Base-by-base conservation (phyloP, 1,140 invertebrate species). In the Lamellibrachia luymesi region DNA sequence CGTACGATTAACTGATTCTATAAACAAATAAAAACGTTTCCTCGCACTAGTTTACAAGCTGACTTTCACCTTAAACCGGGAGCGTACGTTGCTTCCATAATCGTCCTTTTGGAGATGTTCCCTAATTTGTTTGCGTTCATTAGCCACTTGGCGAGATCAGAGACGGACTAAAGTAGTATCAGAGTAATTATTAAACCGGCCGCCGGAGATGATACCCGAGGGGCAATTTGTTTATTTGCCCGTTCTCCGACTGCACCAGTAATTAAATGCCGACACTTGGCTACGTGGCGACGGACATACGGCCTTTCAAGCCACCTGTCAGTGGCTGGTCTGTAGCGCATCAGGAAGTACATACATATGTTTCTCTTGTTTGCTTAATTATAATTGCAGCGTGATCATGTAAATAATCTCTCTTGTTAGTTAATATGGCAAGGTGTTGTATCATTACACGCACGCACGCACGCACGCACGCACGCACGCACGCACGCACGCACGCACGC, bases 211-310 rank as follows among this genome's bases (percentile, higher is more conserved):
- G 64, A 22, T 80, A 80, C 64, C 64, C 64, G 64, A 0, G 64
- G 64, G 64, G 64, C 64, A 80, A 80, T 80, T 80, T 80, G 64
- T 80, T 80, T 80, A 80, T 80, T 80, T 80, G 64, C 64, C 64
- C 5, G 8, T 38, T 80, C 64, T 17, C 6, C 64, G 25, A 4
- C 13, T 80, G 64, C 64, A 22, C 64, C 64, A 22, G 64, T 80
- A 80, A 80, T 80, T 80, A 80, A 80, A 80, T 22, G 64, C 64
- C 64, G 64, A 80, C 64, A 4, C 64, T 80, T 38, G 8, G 17
- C 8, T 80, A 80, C 64, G 17, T 80, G 25, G 8, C 2, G 64
- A 8, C 2, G 64, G 64, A 4, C 25, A 56, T 80, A 80, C 64
- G 64, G 13, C 64, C 64, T 80, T 80, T 80, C 64, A 80, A 80